These are phyloP conservation scores for Plecotus auritus DNA, from an alignment of 2,113 vertebrate genomes.

Conservation along the genomic window DNA sequence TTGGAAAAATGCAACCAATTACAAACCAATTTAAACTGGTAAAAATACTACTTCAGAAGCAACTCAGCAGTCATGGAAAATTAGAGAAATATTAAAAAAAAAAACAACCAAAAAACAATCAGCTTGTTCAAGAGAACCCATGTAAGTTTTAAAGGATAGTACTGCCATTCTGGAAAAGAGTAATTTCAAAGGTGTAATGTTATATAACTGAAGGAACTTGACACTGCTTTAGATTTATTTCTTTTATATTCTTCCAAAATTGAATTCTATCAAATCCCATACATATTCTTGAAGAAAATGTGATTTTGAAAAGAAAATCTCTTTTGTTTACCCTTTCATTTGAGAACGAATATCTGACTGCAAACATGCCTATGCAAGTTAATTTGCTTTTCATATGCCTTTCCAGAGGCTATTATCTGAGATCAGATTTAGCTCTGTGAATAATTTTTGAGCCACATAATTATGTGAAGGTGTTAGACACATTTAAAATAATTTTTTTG, in stretches of 20 bases:
- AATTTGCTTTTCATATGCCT: background rate
- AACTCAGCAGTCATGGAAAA: background rate
- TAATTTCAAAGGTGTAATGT: background rate
- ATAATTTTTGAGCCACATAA: constrained; percentile 32
- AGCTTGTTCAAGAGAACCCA: background rate
- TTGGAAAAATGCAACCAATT: background rate
- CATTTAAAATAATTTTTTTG: background rate
- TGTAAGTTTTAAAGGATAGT: background rate
- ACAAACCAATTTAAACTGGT: background rate
- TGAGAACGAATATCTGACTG: background rate
- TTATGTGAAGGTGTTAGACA: background rate
- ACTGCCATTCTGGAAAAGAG: background rate
- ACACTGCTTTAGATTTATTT: constrained; percentile 8
- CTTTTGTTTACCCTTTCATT: background rate
- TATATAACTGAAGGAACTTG: constrained; percentile 31
- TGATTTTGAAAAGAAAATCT: background rate
- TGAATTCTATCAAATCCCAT: background rate
- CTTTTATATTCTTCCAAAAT: constrained; percentile 51
- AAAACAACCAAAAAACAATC: too few relatives aligned
- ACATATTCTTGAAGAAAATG: constrained; percentile 34
- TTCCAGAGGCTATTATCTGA: background rate
- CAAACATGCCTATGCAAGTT: background rate
- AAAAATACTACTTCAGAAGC: background rate
- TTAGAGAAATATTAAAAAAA: background rate
- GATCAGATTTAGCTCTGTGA: background rate